phyloP scores from a whole-genome alignment of 1,140 invertebrate species.

The Piezodorus guildinii region DNA sequence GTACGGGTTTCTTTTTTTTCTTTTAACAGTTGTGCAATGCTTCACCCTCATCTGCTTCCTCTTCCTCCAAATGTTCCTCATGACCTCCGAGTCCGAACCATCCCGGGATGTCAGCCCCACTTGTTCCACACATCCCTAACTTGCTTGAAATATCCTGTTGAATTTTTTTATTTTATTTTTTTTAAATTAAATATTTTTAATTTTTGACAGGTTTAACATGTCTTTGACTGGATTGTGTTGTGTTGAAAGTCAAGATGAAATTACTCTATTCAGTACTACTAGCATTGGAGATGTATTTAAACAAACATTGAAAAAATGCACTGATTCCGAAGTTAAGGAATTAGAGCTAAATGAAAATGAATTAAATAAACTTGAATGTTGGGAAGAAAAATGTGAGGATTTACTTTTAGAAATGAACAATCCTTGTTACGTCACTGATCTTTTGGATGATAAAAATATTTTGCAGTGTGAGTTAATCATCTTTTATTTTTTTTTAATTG shows the following conservation, averaged over 20 bases:
- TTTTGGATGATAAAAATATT: neutral
- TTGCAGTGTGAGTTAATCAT: neutral
- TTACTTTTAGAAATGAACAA: neutral
- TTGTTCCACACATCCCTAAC: no score
- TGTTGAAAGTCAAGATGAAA: neutral
- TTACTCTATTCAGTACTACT: neutral
- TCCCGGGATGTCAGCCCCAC: no score
- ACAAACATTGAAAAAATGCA: neutral
- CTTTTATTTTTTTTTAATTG: neutral
- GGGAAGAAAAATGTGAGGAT: neutral
- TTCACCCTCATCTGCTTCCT: no score
- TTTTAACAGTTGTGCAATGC: no score
- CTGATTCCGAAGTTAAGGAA: neutral
- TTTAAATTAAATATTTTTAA: neutral
- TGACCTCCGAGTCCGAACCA: no score
- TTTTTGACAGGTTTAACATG: neutral
- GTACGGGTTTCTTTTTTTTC: no score
- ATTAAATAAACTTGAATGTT: neutral
- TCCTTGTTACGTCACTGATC: neutral
- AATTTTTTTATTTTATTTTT: no score
- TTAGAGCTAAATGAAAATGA: neutral
- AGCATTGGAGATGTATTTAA: constrained; percentile 2
- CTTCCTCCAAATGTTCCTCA: no score
- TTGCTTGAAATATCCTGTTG: no score
- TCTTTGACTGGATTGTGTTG: neutral